Conservation (phyloP, 2,113 vertebrate genomes). For the Neomonachus schauinslandi region DNA sequence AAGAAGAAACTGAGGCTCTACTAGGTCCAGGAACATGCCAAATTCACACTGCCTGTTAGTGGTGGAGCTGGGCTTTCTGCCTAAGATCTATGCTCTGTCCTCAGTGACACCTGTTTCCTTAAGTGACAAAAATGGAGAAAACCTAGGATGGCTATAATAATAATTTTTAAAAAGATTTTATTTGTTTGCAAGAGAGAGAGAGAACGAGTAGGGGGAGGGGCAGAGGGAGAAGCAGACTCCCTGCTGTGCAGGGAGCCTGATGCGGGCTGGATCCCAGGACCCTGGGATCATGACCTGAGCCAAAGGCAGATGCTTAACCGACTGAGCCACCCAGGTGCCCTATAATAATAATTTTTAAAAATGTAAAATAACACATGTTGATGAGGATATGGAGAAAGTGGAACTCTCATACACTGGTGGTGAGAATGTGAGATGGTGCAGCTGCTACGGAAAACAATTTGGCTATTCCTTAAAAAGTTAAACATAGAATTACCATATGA, state of each 20-base stretch:
- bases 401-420: neutral
- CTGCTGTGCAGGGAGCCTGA: too few relatives aligned
- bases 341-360: neutral
- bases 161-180: neutral
- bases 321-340: neutral
- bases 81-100: neutral
- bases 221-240: too few relatives aligned
- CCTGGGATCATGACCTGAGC: too few relatives aligned
- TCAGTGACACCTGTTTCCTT: neutral
- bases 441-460: neutral
- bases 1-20: conserved; percentile 8
- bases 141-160: neutral
- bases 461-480: neutral
- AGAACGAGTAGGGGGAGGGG: too few relatives aligned
- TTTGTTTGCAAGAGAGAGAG: too few relatives aligned
- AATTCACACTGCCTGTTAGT: neutral
- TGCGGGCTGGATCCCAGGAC: too few relatives aligned
- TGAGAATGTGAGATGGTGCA: neutral
- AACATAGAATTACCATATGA: neutral
- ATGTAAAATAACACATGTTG: neutral
- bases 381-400: neutral
- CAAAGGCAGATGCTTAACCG: too few relatives aligned
- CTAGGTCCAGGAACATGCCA: neutral
- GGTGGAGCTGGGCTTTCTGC: neutral
- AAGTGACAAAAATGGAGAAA: conserved; percentile 18